A percentile compares a stretch with the other conserved stretches of the same genome.
These are phyloP conservation scores for Sylvicola cinctus DNA, from an alignment of 2,888 invertebrate species.

Conservation along the genomic window DNA sequence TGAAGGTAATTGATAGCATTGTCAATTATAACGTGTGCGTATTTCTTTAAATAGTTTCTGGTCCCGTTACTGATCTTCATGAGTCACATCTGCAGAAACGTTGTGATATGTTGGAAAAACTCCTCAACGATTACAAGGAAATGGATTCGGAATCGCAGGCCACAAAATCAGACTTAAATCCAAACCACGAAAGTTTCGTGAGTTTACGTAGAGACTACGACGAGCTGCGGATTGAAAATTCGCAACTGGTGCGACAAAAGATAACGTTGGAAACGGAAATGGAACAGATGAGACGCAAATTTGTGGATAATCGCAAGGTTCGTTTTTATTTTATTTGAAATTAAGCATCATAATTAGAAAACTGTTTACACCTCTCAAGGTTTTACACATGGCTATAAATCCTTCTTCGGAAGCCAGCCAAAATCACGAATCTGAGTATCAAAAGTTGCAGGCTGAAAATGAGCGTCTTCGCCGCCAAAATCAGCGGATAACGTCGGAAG, in stretches of 20 bases:
- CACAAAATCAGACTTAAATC: conserved; percentile 10
- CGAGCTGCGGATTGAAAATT: conserved; percentile 27
- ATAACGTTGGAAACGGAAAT: conserved; percentile 46
- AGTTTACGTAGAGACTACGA: conserved; percentile 39
- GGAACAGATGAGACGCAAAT: conserved; percentile 37
- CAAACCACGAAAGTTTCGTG: conserved; percentile 28
- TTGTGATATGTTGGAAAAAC: conserved; percentile 50
- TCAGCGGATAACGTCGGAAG: conserved; percentile 20
- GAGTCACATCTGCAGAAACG: conserved; percentile 34
- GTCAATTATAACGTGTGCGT: too few relatives aligned
- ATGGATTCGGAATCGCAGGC: conserved; percentile 36
- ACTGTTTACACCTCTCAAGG: conserved; percentile 15
- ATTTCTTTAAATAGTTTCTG: too few relatives aligned
- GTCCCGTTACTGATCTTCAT: conserved; percentile 13
- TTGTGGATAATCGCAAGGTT: conserved; percentile 18
- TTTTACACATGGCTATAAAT: conserved; percentile 49
- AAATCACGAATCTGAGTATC: conserved; percentile 41
- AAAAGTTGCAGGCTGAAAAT: conserved; percentile 49
- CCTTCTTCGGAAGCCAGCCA: conserved; percentile 48
- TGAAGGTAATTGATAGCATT: too few relatives aligned
- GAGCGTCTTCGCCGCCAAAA: conserved; percentile 27
- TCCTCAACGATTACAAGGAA: conserved; percentile 52
- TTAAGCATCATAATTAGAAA: too few relatives aligned
- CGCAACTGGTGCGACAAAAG: conserved; percentile 29
- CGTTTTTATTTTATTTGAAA: neutral